Conservation (phyloP, 2,113 vertebrate species). For the Morone saxatilis region DNA sequence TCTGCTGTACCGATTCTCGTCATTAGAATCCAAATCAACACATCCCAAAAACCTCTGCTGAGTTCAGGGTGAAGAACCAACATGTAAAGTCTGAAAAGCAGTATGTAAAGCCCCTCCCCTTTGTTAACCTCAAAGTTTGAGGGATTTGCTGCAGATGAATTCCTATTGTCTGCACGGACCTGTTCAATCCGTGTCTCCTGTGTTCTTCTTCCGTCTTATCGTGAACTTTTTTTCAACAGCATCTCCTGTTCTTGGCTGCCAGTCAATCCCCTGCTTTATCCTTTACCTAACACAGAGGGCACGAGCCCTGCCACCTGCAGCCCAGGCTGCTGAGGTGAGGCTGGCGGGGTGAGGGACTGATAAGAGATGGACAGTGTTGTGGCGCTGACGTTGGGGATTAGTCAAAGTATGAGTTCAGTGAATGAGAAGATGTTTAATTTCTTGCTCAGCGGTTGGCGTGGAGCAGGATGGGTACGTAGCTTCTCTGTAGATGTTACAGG, state of each 20-base stretch:
- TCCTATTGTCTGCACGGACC: conserved; percentile 7
- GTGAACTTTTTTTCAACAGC: conserved; percentile 12
- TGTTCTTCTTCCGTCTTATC: neutral
- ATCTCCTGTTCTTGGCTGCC: conserved; percentile 61
- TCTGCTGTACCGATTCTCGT: neutral
- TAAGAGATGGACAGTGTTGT: neutral
- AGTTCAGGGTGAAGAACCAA: neutral
- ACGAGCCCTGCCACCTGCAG: conserved; percentile 38
- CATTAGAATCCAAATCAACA: neutral
- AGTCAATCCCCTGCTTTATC: conserved; percentile 71
- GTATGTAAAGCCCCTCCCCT: neutral
- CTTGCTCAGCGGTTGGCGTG: neutral
- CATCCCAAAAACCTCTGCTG: neutral
- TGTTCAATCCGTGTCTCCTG: neutral
- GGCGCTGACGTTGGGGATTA: neutral
- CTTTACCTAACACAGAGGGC: conserved; percentile 39
- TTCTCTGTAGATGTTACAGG: neutral
- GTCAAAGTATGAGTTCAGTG: neutral
- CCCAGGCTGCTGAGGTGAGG: conserved; percentile 8
- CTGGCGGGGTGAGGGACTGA: neutral
- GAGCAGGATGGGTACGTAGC: neutral
- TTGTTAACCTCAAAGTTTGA: neutral
- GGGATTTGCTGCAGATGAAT: neutral
- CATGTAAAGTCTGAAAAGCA: neutral
- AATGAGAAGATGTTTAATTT: neutral